These are phyloP conservation scores for Aramus guarauna DNA, from an alignment of 2,113 vertebrate genomes.

Conservation along the genomic window DNA sequence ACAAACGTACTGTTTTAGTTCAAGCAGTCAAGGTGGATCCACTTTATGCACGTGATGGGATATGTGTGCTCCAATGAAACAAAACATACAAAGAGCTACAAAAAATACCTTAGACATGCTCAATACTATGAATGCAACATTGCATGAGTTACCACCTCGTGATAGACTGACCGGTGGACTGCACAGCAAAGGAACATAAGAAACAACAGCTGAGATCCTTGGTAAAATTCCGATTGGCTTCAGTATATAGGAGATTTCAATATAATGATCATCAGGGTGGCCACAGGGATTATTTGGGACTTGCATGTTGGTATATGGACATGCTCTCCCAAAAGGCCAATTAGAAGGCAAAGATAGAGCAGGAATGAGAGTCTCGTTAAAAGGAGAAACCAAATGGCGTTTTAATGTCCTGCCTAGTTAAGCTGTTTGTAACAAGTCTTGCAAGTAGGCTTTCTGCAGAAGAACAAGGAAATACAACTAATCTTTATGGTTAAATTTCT, in stretches of 20 bases:
- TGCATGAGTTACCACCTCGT: neutral
- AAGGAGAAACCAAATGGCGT: neutral
- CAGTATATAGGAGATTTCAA: neutral
- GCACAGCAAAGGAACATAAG: neutral
- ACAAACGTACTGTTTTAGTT: neutral
- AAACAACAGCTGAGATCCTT: neutral
- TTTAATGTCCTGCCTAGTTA: neutral
- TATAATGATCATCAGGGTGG: neutral
- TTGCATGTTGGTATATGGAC: neutral
- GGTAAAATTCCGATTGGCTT: neutral
- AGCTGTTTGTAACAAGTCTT: neutral
- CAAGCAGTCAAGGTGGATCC: neutral
- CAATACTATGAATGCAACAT: neutral
- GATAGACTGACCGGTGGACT: neutral
- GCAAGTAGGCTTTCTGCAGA: neutral
- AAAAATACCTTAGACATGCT: neutral
- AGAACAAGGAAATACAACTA: neutral
- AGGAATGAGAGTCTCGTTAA: neutral
- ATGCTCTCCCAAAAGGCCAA: neutral
- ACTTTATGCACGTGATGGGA: neutral
- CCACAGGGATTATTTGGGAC: neutral
- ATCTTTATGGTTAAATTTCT: neutral
- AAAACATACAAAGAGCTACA: neutral
- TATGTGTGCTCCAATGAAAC: neutral
- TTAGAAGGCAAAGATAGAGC: neutral